phyloP scores from a whole-genome alignment of 2,797 vertebrate species.

The Salmo trutta region DNA sequence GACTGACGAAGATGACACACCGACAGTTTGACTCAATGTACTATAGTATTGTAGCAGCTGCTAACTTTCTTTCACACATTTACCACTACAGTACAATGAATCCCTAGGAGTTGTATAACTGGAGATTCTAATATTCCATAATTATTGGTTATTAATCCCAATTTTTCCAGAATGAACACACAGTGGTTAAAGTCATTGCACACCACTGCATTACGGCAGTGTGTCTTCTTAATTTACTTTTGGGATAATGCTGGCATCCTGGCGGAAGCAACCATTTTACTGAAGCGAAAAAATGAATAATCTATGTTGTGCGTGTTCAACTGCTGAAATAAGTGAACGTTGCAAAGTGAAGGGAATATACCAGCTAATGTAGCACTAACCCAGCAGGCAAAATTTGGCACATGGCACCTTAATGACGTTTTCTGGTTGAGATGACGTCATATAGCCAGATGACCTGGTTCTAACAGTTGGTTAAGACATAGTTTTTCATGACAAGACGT shows the following conservation, averaged over 20 bases:
- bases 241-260: no score
- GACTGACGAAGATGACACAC: neutral
- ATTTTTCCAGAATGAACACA: neutral
- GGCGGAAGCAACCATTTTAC: neutral
- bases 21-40: neutral
- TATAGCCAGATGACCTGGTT: neutral
- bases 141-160: neutral
- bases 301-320: neutral
- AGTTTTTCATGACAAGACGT: no score
- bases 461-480: no score
- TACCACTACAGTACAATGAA: neutral
- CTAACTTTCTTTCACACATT: neutral
- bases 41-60: neutral
- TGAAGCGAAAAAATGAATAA: neutral
- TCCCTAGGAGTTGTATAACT: neutral
- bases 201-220: neutral
- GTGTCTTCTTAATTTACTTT: neutral
- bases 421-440: neutral
- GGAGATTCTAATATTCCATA: neutral
- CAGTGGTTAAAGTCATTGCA: neutral
- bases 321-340: neutral
- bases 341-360: neutral
- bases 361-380: neutral
- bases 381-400: neutral
- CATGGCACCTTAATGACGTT: neutral